Evolutionary conservation across 2,113 vertebrate species (phyloP), one percentile per base, ranked within the genome.

Genomic region (Austrofundulus limnaeus): DNA sequence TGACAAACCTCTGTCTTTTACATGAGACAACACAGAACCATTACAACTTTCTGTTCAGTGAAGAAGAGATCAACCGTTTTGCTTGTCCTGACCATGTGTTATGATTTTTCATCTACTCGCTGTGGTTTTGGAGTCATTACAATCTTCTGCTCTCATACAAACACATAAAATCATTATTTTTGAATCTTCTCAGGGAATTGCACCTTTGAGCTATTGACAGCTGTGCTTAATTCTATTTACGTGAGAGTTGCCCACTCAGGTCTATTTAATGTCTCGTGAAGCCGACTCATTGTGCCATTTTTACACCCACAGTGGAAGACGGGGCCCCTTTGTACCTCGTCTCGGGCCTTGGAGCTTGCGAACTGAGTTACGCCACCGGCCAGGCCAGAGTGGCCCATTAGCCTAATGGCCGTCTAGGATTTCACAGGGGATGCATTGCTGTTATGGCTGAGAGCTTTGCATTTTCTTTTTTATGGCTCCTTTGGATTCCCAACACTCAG

Each of bases 371-470:
- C 75, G 83, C 87, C 82, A 77, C 82, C 59, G 78, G 72, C 85
- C 80, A 78, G 75, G 77, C 82, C 83, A 85, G 86, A 92, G 90
- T 87, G 85, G 88, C 81, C 91, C 90, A 92, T 92, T 92, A 91
- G 85, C 89, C 88, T 92, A 92, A 92, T 93, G 91, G 91, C 62
- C 77, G 77, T 90, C 89, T 92, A 90, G 76, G 77, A 86, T 92
- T 93, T 92, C 91, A 90, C 84, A 86, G 75, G 80, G 87, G 89
- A 92, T 90, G 79, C 86, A 78, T 66, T 70, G 80, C 85, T 91
- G 85, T 90, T 92, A 90, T 91, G 90, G 85, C 88, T 92, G 86
- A 89, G 75, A 90, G 90, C 75, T 81, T 81, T 86, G 83, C 55
- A 48, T 88, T 91, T 86, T 77, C 78, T 81, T 90, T 90, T 92